phyloP scores from a whole-genome alignment of 2,113 vertebrate species.

The Actinemys pallida region DNA sequence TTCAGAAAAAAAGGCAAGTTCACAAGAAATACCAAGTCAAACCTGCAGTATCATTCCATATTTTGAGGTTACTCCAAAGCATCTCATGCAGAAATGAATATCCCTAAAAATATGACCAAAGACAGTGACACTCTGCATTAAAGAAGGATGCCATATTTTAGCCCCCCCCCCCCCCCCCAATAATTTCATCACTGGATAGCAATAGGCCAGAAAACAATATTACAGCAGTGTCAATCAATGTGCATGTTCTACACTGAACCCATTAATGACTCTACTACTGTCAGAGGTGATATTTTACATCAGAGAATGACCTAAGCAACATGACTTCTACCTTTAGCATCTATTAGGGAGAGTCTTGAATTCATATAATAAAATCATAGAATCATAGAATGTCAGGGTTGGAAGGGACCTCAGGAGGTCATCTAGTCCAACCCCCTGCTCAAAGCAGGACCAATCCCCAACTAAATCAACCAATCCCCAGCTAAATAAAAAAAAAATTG shows the following conservation, averaged over 20 bases:
- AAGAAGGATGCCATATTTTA: neutral
- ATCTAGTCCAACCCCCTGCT: no score
- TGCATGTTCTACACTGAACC: neutral
- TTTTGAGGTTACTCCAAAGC: neutral
- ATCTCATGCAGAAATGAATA: neutral
- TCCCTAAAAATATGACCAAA: neutral
- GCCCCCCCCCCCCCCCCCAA: neutral
- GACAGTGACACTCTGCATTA: neutral
- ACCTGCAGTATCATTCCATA: neutral
- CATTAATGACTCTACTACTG: no score
- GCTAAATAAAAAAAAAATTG: no score
- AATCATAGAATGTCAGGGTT: no score
- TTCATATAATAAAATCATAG: no score
- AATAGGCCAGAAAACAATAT: neutral
- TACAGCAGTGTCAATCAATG: no score
- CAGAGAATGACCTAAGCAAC: neutral
- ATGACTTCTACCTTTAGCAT: neutral
- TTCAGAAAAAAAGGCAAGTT: neutral
- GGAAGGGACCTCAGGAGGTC: no score
- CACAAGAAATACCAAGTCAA: neutral
- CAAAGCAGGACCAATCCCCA: no score
- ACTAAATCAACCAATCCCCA: no score
- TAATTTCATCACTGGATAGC: neutral
- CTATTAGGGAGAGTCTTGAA: neutral
- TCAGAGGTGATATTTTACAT: neutral